Evolutionary conservation across 2,797 vertebrate species (phyloP), one percentile per base, ranked within the genome.

Genomic region (Gymnoscopelus braueri): DNA sequence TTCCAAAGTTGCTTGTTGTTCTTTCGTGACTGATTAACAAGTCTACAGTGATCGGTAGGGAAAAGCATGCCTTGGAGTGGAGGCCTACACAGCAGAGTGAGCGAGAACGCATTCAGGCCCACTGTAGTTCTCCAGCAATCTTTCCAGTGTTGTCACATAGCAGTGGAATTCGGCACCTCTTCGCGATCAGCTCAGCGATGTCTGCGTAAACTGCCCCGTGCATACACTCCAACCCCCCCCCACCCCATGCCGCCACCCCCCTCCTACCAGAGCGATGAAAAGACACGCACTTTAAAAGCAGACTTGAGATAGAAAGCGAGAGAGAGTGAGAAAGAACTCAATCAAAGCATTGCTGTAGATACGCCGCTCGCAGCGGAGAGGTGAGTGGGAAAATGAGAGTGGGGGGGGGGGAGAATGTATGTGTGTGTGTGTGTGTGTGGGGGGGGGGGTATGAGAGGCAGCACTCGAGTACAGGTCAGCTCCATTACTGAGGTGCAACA

Each of bases 381-480:
- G 73, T 75, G 78, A 76, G 72, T 65, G 62, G 79, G 53, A 49
- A 78, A 84, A 82, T 80, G 77, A 82, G 77, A 67, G 13, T 10
- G 56, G 7, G 26, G 12, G 19, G 19, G 19, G 19, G 19, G 19
- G 19, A 1, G 19, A n/a, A 3, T 9, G 65, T 80, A 65, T 72
- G 76, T 39, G 5, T 39, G 5, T 39, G 35, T 39, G 35, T 15
- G 60, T 39, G 35, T 39, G 35, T 39, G 35, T 39, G 74, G 77
- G 72, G 71, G 81, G 55, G 72, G 72, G 77, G 56, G 77, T 59
- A 1, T 19, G 10, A 39, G 32, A 39, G 35, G 76, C 63, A 67
- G 83, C 71, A 83, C 84, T 89, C 78, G 85, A 84, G 87, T 87
- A 84, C 86, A 89, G 91, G 89, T 92, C 87, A 91, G 76, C 87